A percentile compares a stretch with the other conserved stretches of the same genome.
Conservation (phyloP, 1,140 invertebrate genomes). For the Aphelenchoides fujianensis region DNA sequence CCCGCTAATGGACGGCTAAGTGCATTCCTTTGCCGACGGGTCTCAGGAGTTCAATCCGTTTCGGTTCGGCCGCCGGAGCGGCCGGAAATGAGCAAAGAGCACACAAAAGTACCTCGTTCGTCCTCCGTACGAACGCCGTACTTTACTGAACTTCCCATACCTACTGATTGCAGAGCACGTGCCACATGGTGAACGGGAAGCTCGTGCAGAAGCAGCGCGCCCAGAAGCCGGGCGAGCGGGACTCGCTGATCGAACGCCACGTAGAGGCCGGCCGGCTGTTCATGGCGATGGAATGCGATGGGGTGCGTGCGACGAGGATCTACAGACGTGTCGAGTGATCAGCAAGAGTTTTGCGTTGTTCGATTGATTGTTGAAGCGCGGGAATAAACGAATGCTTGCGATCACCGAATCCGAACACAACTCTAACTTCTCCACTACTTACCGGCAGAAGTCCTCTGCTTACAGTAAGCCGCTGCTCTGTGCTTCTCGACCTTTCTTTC, state of each 20-base stretch:
- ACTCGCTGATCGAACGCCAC: neutral
- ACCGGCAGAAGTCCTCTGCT: too few relatives aligned
- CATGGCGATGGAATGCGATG: neutral
- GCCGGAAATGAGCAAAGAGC: too few relatives aligned
- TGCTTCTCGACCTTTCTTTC: too few relatives aligned
- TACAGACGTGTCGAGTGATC: neutral
- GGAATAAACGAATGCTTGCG: too few relatives aligned
- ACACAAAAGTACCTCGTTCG: neutral
- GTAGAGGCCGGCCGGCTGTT: neutral
- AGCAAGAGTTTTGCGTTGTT: too few relatives aligned
- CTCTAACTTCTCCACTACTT: too few relatives aligned
- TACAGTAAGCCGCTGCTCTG: too few relatives aligned
- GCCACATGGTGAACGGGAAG: neutral
- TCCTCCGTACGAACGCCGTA: neutral
- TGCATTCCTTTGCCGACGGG: neutral
- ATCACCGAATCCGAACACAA: too few relatives aligned
- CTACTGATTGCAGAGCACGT: neutral
- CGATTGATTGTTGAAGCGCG: too few relatives aligned
- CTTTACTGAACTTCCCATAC: neutral
- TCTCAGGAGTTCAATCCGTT: neutral
- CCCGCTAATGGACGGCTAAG: too few relatives aligned
- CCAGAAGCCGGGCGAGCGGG: neutral
- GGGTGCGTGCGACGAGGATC: neutral
- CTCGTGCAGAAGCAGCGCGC: slow-evolving; percentile 1
- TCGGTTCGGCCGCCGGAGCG: too few relatives aligned